Evolutionary conservation across 2,888 invertebrate species (phyloP), one percentile per base, ranked within the genome.

Genomic region (Lysandra bellargus): DNA sequence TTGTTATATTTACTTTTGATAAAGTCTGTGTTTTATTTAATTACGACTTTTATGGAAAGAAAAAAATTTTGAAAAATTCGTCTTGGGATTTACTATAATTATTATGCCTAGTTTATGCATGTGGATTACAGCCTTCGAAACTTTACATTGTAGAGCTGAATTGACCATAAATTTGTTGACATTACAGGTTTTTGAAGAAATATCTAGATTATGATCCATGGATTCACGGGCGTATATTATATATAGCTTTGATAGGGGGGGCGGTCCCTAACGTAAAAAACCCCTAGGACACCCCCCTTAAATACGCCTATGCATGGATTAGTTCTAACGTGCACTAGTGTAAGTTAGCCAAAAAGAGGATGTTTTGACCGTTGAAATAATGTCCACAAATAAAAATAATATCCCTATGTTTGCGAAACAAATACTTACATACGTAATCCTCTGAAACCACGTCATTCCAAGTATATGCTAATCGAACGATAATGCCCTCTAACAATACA

Each of bases 1-100:
- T 37, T 69, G 69, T 69, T 69, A 69, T 33, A 69, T 37, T 69
- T 69, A 33, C 69, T 33, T 69, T 69, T 69, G 33, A 69, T 69
- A 69, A 69, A 4, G 69, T 14, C 17, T 69, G 69, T 69, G 69
- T 69, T 69, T 69, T 69, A 69, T 69, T 57, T 57, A 9, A 53
- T 53, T 53, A 9, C 12, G 9, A 53, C 14, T 53, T 14, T 9
- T 53, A 53, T 1, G 14, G 6, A 1, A 40, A 40, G 6, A 40
- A 40, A 40, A 40, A 40, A 37, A 37, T 37, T 40, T 40, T 7
- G 1, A 7, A 40, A 40, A 6, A 7, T 40, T 40, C 40, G 6
- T 40, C 40, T 7, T 40, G 40, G 40, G 40, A 40, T 40, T 37
- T 37, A 37, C 37, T 37, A 37, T 37, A 4, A 23, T 23, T 37